Evolutionary conservation across 2,113 vertebrate genomes (phyloP).

Genomic region (Xiphophorus hellerii): DNA sequence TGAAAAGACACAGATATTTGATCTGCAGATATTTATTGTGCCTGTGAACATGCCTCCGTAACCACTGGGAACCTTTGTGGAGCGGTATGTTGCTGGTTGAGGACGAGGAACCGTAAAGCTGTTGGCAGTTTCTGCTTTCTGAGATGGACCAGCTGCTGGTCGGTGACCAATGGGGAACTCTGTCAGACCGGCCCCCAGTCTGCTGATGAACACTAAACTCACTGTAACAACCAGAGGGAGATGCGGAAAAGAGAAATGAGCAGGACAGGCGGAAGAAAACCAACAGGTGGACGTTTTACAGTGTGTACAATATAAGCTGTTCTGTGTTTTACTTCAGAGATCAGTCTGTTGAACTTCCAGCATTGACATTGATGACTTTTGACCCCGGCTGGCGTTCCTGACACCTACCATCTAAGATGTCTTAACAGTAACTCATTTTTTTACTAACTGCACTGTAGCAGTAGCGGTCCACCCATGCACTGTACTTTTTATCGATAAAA

Average conservation of each 20-base stretch:
- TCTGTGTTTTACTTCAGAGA: slow-evolving; percentile 60
- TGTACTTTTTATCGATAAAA: slow-evolving; percentile 13
- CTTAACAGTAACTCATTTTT: slow-evolving; percentile 36
- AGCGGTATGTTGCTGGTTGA: slow-evolving; percentile 30
- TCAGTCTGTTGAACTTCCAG: slow-evolving; percentile 70
- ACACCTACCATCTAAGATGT: slow-evolving; percentile 51
- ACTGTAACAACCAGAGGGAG: neutral
- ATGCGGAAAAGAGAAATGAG: slow-evolving; percentile 7
- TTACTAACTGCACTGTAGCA: slow-evolving; percentile 51
- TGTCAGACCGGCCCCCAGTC: slow-evolving; percentile 25
- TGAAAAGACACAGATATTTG: slow-evolving; percentile 11
- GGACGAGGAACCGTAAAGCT: slow-evolving; percentile 11
- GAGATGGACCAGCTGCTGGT: slow-evolving; percentile 32
- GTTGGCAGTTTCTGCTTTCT: slow-evolving; percentile 22
- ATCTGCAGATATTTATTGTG: slow-evolving; percentile 39
- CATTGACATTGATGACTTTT: slow-evolving; percentile 69
- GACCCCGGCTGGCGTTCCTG: slow-evolving; percentile 69
- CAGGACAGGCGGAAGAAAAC: neutral
- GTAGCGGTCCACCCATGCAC: slow-evolving; percentile 36
- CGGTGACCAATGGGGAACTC: slow-evolving; percentile 39
- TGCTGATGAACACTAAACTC: slow-evolving; percentile 22
- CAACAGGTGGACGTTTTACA: neutral
- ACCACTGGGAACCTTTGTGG: slow-evolving; percentile 23
- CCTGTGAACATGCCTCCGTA: slow-evolving; percentile 21
- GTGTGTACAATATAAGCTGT: slow-evolving; percentile 9